Evolutionary conservation across 2,797 vertebrate species (phyloP).

Genomic region (Bryconaethiops microstoma): DNA sequence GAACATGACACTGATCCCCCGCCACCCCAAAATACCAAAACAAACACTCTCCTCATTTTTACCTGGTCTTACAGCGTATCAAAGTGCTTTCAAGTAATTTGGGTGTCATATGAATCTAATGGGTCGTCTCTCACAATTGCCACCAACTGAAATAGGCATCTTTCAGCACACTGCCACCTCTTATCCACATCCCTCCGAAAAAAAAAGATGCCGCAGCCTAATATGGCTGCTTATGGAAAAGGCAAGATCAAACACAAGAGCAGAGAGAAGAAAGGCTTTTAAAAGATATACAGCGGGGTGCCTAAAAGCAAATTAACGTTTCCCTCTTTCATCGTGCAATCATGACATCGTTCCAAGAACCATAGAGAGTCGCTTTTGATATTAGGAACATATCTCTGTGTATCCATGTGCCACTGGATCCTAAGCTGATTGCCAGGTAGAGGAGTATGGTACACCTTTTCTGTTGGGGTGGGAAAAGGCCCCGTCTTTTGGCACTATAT

Average conservation of each 20-base stretch:
- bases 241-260: constrained; percentile 49
- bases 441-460: constrained; percentile 69
- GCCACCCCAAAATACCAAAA: constrained; percentile 61
- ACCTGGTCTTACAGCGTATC: constrained; percentile 67
- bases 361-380: constrained; percentile 44
- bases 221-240: constrained; percentile 57
- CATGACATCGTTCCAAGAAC: constrained; percentile 41
- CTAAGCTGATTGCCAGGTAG: constrained; percentile 76
- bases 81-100: constrained; percentile 65
- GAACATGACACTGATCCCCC: constrained; percentile 46
- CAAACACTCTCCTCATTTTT: constrained; percentile 65
- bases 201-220: constrained; percentile 52
- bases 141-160: constrained; percentile 51
- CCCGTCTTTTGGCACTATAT: constrained; percentile 78
- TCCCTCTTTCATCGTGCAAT: constrained; percentile 49
- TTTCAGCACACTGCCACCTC: constrained; percentile 40
- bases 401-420: constrained; percentile 30
- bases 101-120: constrained; percentile 59
- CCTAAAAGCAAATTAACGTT: constrained; percentile 67
- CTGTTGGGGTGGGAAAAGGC: constrained; percentile 60
- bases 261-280: constrained; percentile 60
- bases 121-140: constrained; percentile 50
- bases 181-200: constrained; percentile 34
- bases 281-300: constrained; percentile 65
- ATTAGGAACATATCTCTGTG: constrained; percentile 39